phyloP scores from a whole-genome alignment of 2,888 invertebrate species.

The Sialis fuliginosa region DNA sequence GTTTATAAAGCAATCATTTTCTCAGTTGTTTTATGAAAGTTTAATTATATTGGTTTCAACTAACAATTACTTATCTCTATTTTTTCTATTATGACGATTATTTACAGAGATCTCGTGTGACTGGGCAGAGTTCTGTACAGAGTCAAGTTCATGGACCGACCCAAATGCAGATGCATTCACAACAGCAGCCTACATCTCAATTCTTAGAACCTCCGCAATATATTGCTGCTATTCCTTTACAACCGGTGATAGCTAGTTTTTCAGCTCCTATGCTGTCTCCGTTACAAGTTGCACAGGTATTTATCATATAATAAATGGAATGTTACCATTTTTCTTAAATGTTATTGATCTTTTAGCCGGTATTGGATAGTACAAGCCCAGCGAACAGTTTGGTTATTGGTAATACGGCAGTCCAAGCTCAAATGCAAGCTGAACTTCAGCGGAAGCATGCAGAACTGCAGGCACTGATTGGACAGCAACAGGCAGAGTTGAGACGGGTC shows the following conservation, averaged over 20 bases:
- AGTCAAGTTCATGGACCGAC: conserved; percentile 13
- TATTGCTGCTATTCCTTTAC: conserved; percentile 36
- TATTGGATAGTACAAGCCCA: too few relatives aligned
- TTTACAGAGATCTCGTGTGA: conserved; percentile 19
- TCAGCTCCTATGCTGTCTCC: conserved; percentile 24
- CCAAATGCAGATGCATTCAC: conserved; percentile 10
- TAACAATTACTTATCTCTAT: too few relatives aligned
- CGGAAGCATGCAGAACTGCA: conserved; percentile 74
- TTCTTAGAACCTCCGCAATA: conserved; percentile 33
- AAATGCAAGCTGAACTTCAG: conserved; percentile 54
- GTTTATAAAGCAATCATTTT: too few relatives aligned
- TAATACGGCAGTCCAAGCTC: conserved; percentile 28
- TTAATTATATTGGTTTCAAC: too few relatives aligned
- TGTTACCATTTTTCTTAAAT: not conserved
- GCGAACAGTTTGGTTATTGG: not conserved
- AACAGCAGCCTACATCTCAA: conserved; percentile 15
- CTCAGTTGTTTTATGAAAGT: too few relatives aligned
- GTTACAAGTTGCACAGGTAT: conserved; percentile 18
- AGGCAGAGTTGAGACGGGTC: conserved; percentile 67
- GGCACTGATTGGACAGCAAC: conserved; percentile 67
- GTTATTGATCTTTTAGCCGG: too few relatives aligned
- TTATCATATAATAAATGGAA: not conserved
- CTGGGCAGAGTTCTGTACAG: conserved; percentile 12
- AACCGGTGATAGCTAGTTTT: conserved; percentile 33
- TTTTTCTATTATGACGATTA: not conserved